Base-by-base conservation (phyloP, 1,140 invertebrate species). In the Leptinotarsa undecemlineata region DNA sequence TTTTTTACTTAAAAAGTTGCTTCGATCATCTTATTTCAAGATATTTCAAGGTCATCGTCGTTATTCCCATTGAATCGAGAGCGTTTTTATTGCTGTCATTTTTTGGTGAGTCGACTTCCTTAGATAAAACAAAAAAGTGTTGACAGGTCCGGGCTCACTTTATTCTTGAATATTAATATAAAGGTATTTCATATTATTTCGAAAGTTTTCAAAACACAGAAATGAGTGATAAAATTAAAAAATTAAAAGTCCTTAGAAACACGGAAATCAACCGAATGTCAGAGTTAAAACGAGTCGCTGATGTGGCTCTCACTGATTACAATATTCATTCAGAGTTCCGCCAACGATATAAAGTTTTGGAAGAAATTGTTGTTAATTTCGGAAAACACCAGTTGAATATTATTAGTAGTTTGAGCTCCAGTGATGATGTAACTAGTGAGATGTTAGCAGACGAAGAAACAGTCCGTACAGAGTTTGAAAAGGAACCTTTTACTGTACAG, bases 261-360 rank as follows among this genome's bases (percentile, higher is more conserved):
- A 51, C 13, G n/a, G 48, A 51, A 51, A 51, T 51, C 13, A 14
- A 14, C 14, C 62, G 14, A 15, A 15, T 26, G 14, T 26, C 62
- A 19, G 15, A 21, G 15, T 19, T 64, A 64, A 13, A 64, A 19
- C 19, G 19, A 64, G 8, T 26, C 26, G 23, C 62, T 64, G 14
- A 15, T 19, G 57, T 19, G 57, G 57, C 57, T 60, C 15, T 17
- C 19, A 60, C 19, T 17, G 19, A 60, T 60, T 17, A 19, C 19
- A 60, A 60, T 6, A 17, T 60, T 60, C 57, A 60, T 60, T 60
- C 64, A 17, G 64, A 33, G 21, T 67, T 67, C 21, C 14, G 26
- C 15, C 26, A 67, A 67, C 15, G 19, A 33, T 67, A 17, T 23
- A 67, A 67, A 67, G 64, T 67, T 67, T 67, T 67, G 21, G 6